Conservation (phyloP, 2,888 invertebrate genomes). For the Leptura quadrifasciata region DNA sequence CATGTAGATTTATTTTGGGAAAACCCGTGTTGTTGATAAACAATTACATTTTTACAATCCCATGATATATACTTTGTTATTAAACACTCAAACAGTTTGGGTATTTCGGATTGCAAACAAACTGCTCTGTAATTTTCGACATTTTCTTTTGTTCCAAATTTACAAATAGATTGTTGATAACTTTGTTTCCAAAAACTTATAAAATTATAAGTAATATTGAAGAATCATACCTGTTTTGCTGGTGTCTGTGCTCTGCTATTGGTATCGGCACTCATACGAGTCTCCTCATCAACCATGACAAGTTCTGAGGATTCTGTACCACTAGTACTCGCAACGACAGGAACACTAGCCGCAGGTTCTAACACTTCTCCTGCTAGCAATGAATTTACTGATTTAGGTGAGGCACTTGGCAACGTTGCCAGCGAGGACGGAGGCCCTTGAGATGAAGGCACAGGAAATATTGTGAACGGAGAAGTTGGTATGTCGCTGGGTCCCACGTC, state of each 20-base stretch:
- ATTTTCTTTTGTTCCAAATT: too few relatives aligned
- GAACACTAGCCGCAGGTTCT: background rate
- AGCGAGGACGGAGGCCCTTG: conserved; percentile 10
- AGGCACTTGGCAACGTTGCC: conserved; percentile 28
- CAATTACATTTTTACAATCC: too few relatives aligned
- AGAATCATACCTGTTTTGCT: conserved; percentile 68
- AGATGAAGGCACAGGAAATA: conserved; percentile 13
- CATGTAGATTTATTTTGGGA: too few relatives aligned
- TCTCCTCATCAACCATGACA: conserved; percentile 84
- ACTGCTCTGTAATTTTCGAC: background rate
- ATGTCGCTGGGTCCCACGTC: background rate
- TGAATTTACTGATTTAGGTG: conserved; percentile 41
- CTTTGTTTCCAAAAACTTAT: too few relatives aligned
- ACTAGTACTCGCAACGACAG: conserved; percentile 28
- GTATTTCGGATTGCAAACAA: too few relatives aligned
- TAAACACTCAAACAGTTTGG: too few relatives aligned
- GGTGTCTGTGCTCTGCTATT: conserved; percentile 71
- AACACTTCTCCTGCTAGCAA: background rate
- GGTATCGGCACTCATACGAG: conserved; percentile 84
- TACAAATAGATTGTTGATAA: too few relatives aligned
- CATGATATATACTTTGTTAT: too few relatives aligned
- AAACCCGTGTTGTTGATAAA: too few relatives aligned
- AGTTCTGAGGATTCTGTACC: conserved; percentile 61
- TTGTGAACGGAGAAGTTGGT: conserved; percentile 5
- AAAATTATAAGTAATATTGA: background rate